phyloP scores from a whole-genome alignment of 2,888 invertebrate genomes.

The Tetheella fluctuosa region DNA sequence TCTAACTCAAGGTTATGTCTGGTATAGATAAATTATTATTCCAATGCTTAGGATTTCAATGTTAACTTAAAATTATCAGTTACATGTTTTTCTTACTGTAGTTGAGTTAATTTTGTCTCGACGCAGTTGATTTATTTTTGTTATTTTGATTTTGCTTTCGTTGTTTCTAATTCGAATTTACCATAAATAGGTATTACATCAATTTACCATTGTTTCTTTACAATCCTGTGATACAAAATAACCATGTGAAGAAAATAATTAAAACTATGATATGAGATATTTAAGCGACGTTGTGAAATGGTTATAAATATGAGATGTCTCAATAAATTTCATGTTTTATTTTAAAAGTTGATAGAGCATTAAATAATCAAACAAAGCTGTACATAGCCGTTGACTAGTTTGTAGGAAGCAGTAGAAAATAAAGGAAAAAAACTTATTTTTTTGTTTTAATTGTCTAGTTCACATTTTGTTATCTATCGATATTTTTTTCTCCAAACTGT shows the following conservation, averaged over 20 bases:
- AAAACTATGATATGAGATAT: neutral
- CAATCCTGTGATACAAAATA: constrained; percentile 24
- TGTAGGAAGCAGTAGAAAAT: constrained; percentile 73
- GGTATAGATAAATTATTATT: constrained; percentile 17
- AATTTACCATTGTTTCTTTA: constrained; percentile 12
- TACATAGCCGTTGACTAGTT: constrained; percentile 81
- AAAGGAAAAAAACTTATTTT: constrained; percentile 24
- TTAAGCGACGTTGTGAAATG: constrained; percentile 15
- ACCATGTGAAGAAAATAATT: constrained; percentile 11
- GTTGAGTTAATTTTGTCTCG: neutral
- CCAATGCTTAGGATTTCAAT: neutral
- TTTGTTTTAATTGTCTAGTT: constrained; percentile 35
- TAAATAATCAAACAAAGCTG: constrained; percentile 53
- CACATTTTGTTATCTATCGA: neutral
- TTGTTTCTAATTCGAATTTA: constrained; percentile 6
- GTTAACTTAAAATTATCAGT: neutral
- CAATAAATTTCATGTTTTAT: constrained; percentile 28
- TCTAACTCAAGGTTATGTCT: neutral
- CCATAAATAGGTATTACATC: constrained; percentile 6
- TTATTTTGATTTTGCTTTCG: constrained; percentile 19
- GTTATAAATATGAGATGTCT: constrained; percentile 20
- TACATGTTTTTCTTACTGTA: neutral
- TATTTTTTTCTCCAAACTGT: neutral
- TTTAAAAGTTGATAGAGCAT: constrained; percentile 29
- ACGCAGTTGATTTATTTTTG: constrained; percentile 14